Percentiles rank a stretch among this genome's conserved stretches.
Conservation (phyloP, 2,113 vertebrate species). For the Rattus rattus region DNA sequence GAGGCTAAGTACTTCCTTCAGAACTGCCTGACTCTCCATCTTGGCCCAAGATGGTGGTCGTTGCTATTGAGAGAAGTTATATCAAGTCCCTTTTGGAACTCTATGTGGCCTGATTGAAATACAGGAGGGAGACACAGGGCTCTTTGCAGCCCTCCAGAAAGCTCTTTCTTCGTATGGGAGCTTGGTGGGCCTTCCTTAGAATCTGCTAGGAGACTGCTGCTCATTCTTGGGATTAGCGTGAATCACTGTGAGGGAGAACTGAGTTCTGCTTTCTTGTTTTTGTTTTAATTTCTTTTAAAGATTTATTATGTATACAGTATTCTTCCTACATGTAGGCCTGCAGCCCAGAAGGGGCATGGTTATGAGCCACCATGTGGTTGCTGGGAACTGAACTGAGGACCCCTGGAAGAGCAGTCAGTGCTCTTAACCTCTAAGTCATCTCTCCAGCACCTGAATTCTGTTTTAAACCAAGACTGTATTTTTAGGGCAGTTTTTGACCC, state of each 20-base stretch:
- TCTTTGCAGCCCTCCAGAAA: not conserved
- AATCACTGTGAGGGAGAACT: not conserved
- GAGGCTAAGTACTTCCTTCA: not conserved
- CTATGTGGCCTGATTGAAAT: not conserved
- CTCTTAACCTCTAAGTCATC: too few species aligned
- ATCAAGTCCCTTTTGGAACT: not conserved
- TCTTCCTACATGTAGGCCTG: too few species aligned
- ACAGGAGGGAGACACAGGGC: not conserved
- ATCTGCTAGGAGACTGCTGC: not conserved
- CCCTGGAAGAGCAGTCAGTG: too few species aligned
- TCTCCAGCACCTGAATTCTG: too few species aligned
- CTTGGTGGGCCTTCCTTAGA: not conserved
- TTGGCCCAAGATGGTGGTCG: not conserved
- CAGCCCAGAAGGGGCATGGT: too few species aligned
- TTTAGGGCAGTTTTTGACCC: not conserved
- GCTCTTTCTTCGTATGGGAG: conserved; percentile 10
- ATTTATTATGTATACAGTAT: too few species aligned
- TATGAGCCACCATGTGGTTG: too few species aligned
- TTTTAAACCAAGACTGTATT: not conserved
- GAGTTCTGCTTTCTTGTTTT: not conserved
- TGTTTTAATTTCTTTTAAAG: too few species aligned
- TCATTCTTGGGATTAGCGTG: not conserved
- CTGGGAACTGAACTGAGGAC: too few species aligned
- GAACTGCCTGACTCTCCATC: not conserved
- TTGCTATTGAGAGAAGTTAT: not conserved